Base-by-base conservation (phyloP, 2,113 vertebrate species). In the Heteronetta atricapilla region DNA sequence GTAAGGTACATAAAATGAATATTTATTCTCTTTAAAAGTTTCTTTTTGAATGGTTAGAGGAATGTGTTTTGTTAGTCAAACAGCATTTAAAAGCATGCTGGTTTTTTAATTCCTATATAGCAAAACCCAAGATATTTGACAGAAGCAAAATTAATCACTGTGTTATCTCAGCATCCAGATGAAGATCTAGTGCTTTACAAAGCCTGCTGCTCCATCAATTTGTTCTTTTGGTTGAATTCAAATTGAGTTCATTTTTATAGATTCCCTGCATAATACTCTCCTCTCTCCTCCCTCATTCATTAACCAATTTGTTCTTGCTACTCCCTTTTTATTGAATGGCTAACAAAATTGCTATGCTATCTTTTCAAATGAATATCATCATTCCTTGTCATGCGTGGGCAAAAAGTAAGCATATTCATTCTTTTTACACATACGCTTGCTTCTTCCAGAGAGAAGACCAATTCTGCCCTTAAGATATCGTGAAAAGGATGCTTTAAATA, bases 191-290 rank as follows among this genome's bases (percentile, higher is more conserved):
- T 84, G 92, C 92, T 93, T 93, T 83, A 90, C 93, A 94, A 92
- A 96, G 77, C 69, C 87, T 87, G 84, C 94, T 89, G 92, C 95
- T 96, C 89, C 94, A 87, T 91, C 92, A 93, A 88, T 96, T 96
- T 96, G 90, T 87, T 93, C 90, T 82, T 96, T 78, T 79, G 84
- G 86, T 89, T 88, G 90, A 84, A 93, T 95, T 96, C 93, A 95
- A 93, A 96, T 94, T 72, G 95, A 96, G 95, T 95, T 93, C 78
- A 93, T 96, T 94, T 97, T 97, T 96, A 94, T 94, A 82, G 94
- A 95, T 96, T 94, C 82, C 13, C 85, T 80, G 84, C 89, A 80
- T 95, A 93, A 88, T 95, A 21, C 86, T 90, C 48, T 79, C 17
- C 88, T 87, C 92, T 95, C 90, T 86, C 88, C 82, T 95, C 90